Base-by-base conservation (phyloP, 2,888 invertebrate species). In the Drosophila nr. medialis region DNA sequence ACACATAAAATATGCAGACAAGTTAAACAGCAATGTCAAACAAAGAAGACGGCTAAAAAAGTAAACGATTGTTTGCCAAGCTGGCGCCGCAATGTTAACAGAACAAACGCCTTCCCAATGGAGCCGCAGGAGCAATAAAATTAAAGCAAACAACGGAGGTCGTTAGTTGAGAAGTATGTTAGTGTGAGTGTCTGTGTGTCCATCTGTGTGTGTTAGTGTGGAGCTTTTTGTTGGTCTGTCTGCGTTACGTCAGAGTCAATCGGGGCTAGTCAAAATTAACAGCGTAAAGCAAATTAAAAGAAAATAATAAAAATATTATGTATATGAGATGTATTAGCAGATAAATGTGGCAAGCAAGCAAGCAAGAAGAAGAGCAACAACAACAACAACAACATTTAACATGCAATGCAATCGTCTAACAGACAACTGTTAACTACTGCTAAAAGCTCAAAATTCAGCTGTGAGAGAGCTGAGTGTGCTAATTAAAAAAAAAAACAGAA, bases 251-350 rank as follows among this genome's bases (percentile, higher is more conserved):
- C 86, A 85, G 82, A 81, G 68, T 89, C 77, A 83, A 80, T 86
- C 80, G 81, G 72, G 84, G 77, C 75, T 83, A 73, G 87, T 89
- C 83, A 72, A 89, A 84, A 87, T 84, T 89, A 89, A 73, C 88
- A 88, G 63, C 48, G 59, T 54, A 65, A 75, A 74, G 78, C 66
- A 69, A 80, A 80, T 80, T 50, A 80, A 58, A 54, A 53, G 10
- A 50, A 58, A 53, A 45, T 45, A 24, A 45, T 45, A 45, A 51
- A 55, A 34, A 66, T 38, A 68, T 69, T 64, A 69, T 53, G n/a
- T 60, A 70, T 36, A 13, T 27, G 36, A 27, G 72, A 74, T 76
- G 75, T 72, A 87, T 75, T 87, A 72, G 70, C 75, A 64, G 48
- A 61, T 69, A 88, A 71, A 72, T 70, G 29, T 53, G 61, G 36